Evolutionary conservation across 2,888 invertebrate genomes (phyloP).

Genomic region (Melipona bicolor): DNA sequence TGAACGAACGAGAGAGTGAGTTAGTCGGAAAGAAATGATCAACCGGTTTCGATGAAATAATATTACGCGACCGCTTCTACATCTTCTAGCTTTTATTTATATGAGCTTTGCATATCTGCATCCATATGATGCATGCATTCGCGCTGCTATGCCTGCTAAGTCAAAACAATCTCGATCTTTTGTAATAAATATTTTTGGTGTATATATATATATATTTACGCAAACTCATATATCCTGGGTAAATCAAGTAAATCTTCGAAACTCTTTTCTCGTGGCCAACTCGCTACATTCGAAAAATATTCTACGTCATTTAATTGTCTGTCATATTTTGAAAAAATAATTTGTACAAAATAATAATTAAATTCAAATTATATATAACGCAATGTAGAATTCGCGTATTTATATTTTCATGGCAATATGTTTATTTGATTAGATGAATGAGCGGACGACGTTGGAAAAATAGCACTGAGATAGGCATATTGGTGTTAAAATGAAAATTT

Average conservation of each 20-base stretch:
- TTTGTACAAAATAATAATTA: not conserved
- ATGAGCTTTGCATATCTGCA: not conserved
- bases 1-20: not conserved
- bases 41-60: not conserved
- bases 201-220: not conserved
- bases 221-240: not conserved
- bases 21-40: constrained; percentile 3
- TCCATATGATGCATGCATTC: constrained; percentile 12
- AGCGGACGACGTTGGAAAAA: not conserved
- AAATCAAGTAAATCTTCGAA: constrained; percentile 38
- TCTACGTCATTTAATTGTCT: not conserved
- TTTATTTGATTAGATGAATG: not conserved
- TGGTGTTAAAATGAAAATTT: too few species aligned
- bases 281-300: not conserved
- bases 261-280: constrained; percentile 24
- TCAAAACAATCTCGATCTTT: constrained; percentile 31
- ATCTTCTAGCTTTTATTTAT: not conserved
- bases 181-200: constrained; percentile 31
- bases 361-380: not conserved
- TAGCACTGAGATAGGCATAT: not conserved
- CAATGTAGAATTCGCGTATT: too few species aligned
- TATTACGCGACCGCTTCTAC: not conserved
- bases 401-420: too few species aligned
- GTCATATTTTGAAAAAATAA: not conserved
- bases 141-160: not conserved